phyloP scores from a whole-genome alignment of 2,888 invertebrate genomes.

The Morinoia aosen region DNA sequence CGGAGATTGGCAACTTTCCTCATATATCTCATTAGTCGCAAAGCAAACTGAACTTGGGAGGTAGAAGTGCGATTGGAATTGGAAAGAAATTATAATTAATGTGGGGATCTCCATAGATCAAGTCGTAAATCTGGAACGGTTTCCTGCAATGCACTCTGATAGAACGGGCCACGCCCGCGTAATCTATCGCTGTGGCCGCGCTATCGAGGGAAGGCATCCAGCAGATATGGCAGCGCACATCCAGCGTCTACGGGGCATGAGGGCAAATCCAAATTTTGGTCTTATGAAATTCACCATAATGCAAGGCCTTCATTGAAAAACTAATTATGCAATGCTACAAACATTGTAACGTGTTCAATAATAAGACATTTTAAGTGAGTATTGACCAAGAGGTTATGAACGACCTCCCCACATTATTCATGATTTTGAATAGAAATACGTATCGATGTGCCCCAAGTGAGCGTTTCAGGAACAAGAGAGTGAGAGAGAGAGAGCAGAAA shows the following conservation, averaged over 20 bases:
- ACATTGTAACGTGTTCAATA: background rate
- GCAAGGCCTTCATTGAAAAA: background rate
- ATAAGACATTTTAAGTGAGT: background rate
- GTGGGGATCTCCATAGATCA: background rate
- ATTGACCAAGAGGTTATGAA: background rate
- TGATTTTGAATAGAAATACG: background rate
- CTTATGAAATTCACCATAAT: background rate
- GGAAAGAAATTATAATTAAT: background rate
- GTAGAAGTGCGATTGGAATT: background rate
- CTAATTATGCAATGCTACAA: background rate
- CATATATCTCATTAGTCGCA: background rate
- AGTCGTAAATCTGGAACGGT: background rate
- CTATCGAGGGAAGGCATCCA: background rate
- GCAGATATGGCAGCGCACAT: background rate
- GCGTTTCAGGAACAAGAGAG: background rate
- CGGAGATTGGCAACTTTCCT: background rate
- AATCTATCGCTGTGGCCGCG: background rate
- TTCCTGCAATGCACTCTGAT: background rate
- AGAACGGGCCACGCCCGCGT: background rate
- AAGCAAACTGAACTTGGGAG: background rate
- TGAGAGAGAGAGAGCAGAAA: background rate
- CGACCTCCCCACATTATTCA: no score
- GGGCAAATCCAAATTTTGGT: background rate
- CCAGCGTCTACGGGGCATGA: background rate
- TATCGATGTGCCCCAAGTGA: background rate